Evolutionary conservation across 2,888 invertebrate species (phyloP), one percentile per base, ranked within the genome.

Genomic region (Nomada ruficornis): DNA sequence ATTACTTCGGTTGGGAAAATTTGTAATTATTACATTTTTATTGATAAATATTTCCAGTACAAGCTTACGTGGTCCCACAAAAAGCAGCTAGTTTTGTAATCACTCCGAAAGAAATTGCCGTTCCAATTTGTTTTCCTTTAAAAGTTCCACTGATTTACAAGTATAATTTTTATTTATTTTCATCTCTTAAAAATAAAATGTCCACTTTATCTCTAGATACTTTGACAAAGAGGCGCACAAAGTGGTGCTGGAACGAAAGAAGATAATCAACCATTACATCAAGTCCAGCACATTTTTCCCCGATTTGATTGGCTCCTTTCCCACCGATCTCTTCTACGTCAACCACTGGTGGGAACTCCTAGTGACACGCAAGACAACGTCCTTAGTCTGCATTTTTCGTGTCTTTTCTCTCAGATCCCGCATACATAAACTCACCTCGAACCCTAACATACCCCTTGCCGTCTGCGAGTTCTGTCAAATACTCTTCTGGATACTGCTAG

Each of bases 321-420:
- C 93, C 23, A 93, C 93, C 0, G 93, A 93, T 42, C 10, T 90
- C n/a, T 83, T 92, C 15, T 94, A 91, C 79, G 5, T 91, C 7
- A 10, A 13, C 4, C 15, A 7, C 0, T 91, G 90, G 91, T 3
- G 88, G 11, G 81, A 88, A 1, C 72, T 74, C 44, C 73, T 77
- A 9, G 87, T 93, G 10, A 62, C 83, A 0, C 91, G 91, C 1
- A 89, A 92, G 78, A 47, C 90, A 18, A 65, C 82, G 0, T 89
- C 93, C 4, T 62, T 93, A 52, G 26, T 90, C 5, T 90, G 89
- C 77, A 69, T 87, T 7, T 90, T 93, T 15, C 90, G 93, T 1
- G 62, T 89, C 0, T 89, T 91, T 68, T 91, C 92, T 15, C 74
- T 90, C 0, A 77, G 67, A 23, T 83, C 76, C 1, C 92, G 92